Conservation (phyloP, 23 tunicate species). For the Trididemnum nubilum region DNA sequence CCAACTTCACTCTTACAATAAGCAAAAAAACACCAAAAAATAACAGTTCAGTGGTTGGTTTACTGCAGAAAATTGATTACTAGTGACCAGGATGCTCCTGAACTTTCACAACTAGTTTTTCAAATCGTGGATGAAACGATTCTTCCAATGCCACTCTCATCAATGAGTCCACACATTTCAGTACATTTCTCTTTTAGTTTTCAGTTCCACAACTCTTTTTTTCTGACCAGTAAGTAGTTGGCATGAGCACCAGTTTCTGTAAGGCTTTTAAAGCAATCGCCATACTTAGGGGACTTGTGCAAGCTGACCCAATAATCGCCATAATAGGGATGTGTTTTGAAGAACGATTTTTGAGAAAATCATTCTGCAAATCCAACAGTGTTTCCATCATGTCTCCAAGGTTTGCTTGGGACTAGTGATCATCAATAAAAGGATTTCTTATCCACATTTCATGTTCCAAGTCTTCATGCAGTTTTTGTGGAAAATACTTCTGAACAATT, state of each 20-base stretch:
- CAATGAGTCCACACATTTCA: constrained; percentile 44
- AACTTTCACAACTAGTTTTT: constrained; percentile 43
- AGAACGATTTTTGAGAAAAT: too few species aligned
- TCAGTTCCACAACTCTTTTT: constrained; percentile 20
- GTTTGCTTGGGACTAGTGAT: constrained; percentile 29
- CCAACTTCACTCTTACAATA: constrained; percentile 6
- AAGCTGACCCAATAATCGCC: constrained; percentile 42
- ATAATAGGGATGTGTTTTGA: constrained; percentile 41
- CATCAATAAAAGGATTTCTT: constrained; percentile 36
- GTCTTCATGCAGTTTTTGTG: constrained; percentile 39
- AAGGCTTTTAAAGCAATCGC: constrained; percentile 38
- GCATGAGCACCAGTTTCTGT: constrained; percentile 40
- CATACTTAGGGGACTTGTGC: constrained; percentile 40
- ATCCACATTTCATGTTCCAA: constrained; percentile 37
- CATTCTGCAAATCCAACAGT: constrained; percentile 33
- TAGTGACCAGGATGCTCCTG: constrained; percentile 53
- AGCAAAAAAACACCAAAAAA: background rate
- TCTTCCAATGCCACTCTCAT: constrained; percentile 41
- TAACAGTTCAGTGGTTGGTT: background rate
- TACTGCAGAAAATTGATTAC: constrained; percentile 21
- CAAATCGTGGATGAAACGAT: constrained; percentile 40
- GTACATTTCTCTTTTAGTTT: constrained; percentile 32
- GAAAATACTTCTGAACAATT: background rate
- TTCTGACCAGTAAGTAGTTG: background rate
- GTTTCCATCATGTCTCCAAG: constrained; percentile 43